Percentiles rank a stretch among this genome's conserved stretches.
Evolutionary conservation across 2,113 vertebrate genomes (phyloP).

Genomic region (Ctenodactylus gundi): DNA sequence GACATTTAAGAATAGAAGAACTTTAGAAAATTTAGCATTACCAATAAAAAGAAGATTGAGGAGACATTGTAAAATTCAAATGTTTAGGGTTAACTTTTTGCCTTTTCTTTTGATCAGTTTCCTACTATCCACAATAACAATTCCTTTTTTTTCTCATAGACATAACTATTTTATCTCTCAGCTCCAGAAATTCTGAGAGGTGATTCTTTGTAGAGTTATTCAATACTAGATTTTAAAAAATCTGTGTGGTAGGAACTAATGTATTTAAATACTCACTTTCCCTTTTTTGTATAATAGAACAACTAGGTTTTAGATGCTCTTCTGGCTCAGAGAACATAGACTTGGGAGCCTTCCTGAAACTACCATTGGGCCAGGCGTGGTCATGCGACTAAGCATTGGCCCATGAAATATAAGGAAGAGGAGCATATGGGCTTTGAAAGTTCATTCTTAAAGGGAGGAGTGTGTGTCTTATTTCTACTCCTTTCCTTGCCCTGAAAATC

Average conservation of each 20-base stretch:
- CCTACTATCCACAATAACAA: background rate
- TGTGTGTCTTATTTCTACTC: background rate
- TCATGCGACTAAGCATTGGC: background rate
- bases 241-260: background rate
- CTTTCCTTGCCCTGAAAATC: background rate
- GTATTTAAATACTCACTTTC: background rate
- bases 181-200: conserved; percentile 12
- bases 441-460: background rate
- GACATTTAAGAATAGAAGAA: conserved; percentile 1
- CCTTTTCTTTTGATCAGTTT: background rate
- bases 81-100: background rate
- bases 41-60: background rate
- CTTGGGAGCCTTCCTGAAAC: background rate
- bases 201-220: background rate
- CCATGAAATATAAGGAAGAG: background rate
- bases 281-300: background rate
- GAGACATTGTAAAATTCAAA: conserved; percentile 16
- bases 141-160: conserved; percentile 8
- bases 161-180: background rate
- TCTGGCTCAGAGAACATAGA: background rate
- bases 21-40: conserved; percentile 10
- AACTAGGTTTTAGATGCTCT: background rate
- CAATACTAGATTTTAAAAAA: background rate
- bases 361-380: background rate
- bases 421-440: background rate